These are phyloP conservation scores for Bombylius discolor DNA, from an alignment of 2,888 invertebrate genomes.

Conservation along the genomic window DNA sequence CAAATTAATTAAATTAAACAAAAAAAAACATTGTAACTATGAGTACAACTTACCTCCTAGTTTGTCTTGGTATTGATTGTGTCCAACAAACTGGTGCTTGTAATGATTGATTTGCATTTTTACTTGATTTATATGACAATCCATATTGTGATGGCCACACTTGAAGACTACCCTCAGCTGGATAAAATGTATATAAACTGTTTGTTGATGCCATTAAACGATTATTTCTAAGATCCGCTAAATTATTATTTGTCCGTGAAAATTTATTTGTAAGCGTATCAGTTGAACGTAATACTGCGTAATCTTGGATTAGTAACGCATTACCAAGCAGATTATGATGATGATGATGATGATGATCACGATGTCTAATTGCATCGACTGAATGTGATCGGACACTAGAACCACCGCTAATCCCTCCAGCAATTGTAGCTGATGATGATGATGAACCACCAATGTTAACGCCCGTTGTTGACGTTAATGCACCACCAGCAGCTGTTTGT, in stretches of 20 bases:
- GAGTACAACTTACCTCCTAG: constrained; percentile 32
- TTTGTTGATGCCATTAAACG: constrained; percentile 30
- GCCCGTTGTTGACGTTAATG: constrained; percentile 3
- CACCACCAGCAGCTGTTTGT: constrained; percentile 3
- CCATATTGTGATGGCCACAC: constrained; percentile 36
- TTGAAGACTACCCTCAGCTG: constrained; percentile 36
- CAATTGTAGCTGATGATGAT: constrained; percentile 19
- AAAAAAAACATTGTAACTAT: too few species aligned
- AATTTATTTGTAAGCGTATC: constrained; percentile 10
- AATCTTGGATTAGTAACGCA: constrained; percentile 22
- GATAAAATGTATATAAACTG: constrained; percentile 36
- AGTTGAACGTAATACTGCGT: constrained; percentile 5
- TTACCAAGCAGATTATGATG: constrained; percentile 19
- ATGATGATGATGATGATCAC: constrained; percentile 1
- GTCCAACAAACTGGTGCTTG: constrained; percentile 38
- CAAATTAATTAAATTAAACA: too few species aligned
- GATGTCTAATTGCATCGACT: constrained; percentile 33
- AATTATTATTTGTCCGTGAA: constrained; percentile 14
- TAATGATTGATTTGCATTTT: constrained; percentile 29
- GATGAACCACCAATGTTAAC: constrained; percentile 8
- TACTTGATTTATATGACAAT: constrained; percentile 34
- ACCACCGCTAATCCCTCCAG: constrained; percentile 4
- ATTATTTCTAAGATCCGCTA: constrained; percentile 17
- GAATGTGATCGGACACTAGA: constrained; percentile 28
- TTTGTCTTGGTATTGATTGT: constrained; percentile 37